A percentile compares a stretch with the other conserved stretches of the same genome.
Evolutionary conservation across 2,888 invertebrate species (phyloP).

Genomic region (Leptarthrus brevirostris): DNA sequence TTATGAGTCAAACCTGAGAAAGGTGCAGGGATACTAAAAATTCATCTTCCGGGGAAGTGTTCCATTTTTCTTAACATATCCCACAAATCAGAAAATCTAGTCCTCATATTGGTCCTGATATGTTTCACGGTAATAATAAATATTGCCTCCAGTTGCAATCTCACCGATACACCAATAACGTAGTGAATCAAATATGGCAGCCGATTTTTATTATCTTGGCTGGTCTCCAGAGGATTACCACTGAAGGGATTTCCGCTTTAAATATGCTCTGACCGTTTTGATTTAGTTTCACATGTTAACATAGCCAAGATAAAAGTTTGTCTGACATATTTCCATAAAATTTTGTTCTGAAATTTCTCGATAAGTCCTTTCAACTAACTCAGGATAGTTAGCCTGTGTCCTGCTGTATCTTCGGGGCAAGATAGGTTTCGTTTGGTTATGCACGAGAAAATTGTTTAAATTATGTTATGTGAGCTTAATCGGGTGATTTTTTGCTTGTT

Average conservation of each 20-base stretch:
- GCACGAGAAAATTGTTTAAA: too few relatives aligned
- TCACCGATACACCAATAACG: conserved; percentile 1
- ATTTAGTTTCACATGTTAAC: conserved; percentile 2
- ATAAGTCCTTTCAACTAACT: too few relatives aligned
- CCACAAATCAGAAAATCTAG: too few relatives aligned
- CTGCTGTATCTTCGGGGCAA: too few relatives aligned
- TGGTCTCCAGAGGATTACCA: conserved; percentile 14
- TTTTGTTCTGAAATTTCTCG: background rate
- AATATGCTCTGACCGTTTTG: conserved; percentile 16
- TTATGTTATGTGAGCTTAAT: too few relatives aligned
- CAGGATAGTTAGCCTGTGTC: too few relatives aligned
- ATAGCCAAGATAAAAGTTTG: conserved; percentile 8
- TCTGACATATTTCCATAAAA: conserved; percentile 14
- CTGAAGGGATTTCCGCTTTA: conserved; percentile 5
- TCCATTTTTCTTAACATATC: too few relatives aligned
- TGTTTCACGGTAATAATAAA: background rate
- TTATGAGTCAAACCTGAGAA: too few relatives aligned
- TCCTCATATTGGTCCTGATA: background rate
- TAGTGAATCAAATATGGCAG: conserved; percentile 14
- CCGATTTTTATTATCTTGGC: conserved; percentile 25
- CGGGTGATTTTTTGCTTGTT: too few relatives aligned
- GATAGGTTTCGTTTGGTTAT: too few relatives aligned
- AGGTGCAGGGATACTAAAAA: too few relatives aligned
- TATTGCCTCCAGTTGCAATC: background rate
- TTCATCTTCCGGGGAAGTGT: too few relatives aligned